phyloP scores from a whole-genome alignment of 2,797 vertebrate genomes.

The Micropoecilia bifurca region DNA sequence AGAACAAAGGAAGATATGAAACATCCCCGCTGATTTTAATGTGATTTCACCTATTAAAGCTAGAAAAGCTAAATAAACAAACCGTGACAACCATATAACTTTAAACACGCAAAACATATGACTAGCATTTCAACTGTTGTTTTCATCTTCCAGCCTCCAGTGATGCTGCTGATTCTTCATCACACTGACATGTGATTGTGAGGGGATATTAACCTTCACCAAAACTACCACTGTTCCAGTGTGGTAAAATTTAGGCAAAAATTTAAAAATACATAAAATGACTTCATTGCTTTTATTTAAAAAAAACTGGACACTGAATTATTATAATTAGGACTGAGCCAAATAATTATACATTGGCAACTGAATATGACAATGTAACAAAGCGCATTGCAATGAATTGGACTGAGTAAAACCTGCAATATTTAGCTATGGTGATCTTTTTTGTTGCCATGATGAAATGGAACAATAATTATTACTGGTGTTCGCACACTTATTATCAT shows the following conservation, averaged over 20 bases:
- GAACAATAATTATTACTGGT: not conserved
- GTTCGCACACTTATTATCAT: not conserved
- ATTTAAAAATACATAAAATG: not conserved
- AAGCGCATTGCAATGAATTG: not conserved
- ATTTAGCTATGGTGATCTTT: not conserved
- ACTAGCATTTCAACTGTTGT: conserved; percentile 8
- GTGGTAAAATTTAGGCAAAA: not conserved
- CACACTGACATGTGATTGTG: conserved; percentile 11
- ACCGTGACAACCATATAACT: conserved; percentile 16
- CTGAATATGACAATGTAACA: not conserved
- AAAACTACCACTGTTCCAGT: not conserved
- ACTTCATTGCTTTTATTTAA: not conserved
- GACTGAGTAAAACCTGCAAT: not conserved
- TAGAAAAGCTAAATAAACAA: conserved; percentile 17
- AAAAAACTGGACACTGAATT: not conserved
- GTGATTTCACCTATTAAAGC: conserved; percentile 14
- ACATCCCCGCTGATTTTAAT: conserved; percentile 15
- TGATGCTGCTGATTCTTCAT: conserved; percentile 29
- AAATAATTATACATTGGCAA: not conserved
- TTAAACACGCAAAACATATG: conserved; percentile 2
- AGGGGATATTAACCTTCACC: not conserved
- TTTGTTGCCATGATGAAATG: not conserved
- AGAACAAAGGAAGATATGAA: conserved; percentile 23
- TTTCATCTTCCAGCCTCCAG: not conserved
- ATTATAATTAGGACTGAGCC: not conserved